Conservation (phyloP, 1,140 invertebrate genomes). For the Atta texana region DNA sequence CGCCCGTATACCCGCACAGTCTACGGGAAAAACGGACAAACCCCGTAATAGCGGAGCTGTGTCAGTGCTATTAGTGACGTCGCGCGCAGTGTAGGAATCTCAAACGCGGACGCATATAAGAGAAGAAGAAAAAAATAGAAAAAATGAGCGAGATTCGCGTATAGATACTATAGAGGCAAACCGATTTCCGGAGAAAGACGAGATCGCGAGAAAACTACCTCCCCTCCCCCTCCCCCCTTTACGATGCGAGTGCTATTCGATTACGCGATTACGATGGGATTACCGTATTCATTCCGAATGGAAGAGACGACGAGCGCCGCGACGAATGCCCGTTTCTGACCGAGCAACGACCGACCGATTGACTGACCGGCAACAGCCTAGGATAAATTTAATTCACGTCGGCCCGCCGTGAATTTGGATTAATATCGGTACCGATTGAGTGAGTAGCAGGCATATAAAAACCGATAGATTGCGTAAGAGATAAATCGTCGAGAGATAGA, state of each 20-base stretch:
- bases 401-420: slow-evolving; percentile 71
- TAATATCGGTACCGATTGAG: slow-evolving; percentile 71
- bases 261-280: slow-evolving; percentile 50
- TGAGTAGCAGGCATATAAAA: slow-evolving; percentile 61
- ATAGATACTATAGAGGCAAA: background rate
- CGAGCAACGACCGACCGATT: slow-evolving; percentile 53
- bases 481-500: background rate
- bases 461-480: slow-evolving; percentile 67
- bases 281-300: slow-evolving; percentile 24
- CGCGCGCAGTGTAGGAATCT: slow-evolving; percentile 58
- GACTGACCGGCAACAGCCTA: slow-evolving; percentile 52
- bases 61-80: slow-evolving; percentile 75
- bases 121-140: background rate
- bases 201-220: background rate
- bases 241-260: background rate
- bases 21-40: slow-evolving; percentile 75
- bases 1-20: slow-evolving; percentile 73
- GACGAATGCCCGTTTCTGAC: slow-evolving; percentile 55
- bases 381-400: slow-evolving; percentile 77
- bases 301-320: slow-evolving; percentile 18
- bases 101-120: background rate
- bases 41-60: slow-evolving; percentile 82
- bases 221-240: background rate
- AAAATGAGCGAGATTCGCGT: slow-evolving; percentile 12
- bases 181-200: background rate